Evolutionary conservation across 2,888 invertebrate genomes (phyloP).

Genomic region (Meta bourneti): DNA sequence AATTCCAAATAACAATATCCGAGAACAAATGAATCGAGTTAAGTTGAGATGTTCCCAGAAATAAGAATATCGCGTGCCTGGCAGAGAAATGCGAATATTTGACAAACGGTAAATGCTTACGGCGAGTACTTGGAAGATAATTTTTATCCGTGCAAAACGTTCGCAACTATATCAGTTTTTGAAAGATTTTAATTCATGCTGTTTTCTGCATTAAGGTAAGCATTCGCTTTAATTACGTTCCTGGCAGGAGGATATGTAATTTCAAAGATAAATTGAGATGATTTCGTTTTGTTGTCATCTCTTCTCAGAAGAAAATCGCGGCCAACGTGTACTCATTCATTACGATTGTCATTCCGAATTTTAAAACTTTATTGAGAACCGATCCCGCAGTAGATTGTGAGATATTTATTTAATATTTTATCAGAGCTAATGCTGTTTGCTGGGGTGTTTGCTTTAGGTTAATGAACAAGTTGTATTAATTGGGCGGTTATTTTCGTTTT

Average conservation of each 20-base stretch:
- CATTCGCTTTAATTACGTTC: conserved; percentile 61
- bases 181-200: conserved; percentile 45
- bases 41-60: conserved; percentile 59
- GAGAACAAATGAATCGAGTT: conserved; percentile 63
- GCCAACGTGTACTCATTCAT: neutral
- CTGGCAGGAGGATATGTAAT: conserved; percentile 63
- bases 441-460: neutral
- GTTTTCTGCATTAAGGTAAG: conserved; percentile 6
- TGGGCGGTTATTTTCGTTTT: neutral
- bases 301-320: conserved; percentile 10
- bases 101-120: conserved; percentile 65
- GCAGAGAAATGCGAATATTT: conserved; percentile 16
- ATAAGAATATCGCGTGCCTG: conserved; percentile 67
- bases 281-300: conserved; percentile 4
- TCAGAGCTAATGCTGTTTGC: neutral
- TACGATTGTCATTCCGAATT: conserved; percentile 1
- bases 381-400: neutral
- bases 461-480: neutral
- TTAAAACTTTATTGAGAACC: conserved; percentile 26
- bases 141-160: conserved; percentile 44
- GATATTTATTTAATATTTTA: neutral
- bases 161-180: conserved; percentile 65
- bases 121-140: conserved; percentile 30
- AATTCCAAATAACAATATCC: conserved; percentile 65
- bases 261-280: conserved; percentile 47